A percentile compares a stretch with the other conserved stretches of the same genome.
Conservation (phyloP, 2,888 invertebrate species). For the Strigamia transsilvanica region DNA sequence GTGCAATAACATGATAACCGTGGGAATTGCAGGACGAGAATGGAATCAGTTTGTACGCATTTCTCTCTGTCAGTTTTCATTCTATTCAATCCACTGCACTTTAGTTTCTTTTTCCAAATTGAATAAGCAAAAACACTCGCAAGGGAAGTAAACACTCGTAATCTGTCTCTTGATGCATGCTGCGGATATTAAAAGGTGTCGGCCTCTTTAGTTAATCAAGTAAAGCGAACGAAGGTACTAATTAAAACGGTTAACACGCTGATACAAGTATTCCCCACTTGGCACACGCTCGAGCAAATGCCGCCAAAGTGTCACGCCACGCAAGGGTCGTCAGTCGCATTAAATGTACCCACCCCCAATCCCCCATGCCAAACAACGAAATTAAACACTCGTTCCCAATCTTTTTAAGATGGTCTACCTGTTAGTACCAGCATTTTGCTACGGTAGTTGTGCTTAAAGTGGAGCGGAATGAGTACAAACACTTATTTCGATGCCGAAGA, state of each 20-base stretch:
- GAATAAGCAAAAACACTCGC: neutral
- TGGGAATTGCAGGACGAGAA: neutral
- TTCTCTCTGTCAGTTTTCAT: neutral
- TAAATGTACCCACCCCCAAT: no score
- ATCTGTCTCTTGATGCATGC: neutral
- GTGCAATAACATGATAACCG: conserved; percentile 14
- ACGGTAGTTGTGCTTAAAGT: no score
- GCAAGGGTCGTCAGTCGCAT: no score
- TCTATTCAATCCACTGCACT: neutral
- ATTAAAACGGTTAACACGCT: neutral
- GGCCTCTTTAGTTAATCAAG: neutral
- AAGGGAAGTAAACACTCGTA: no score
- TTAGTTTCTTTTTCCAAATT: neutral
- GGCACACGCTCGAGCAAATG: neutral
- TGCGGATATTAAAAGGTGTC: neutral
- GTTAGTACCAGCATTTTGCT: no score
- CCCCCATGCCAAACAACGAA: no score
- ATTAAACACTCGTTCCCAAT: no score
- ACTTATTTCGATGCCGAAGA: no score
- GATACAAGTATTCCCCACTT: neutral
- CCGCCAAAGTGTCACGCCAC: no score
- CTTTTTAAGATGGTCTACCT: no score
- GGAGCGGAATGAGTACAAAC: no score
- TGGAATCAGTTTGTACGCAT: conserved; percentile 3
- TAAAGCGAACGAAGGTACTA: neutral